These are phyloP conservation scores for Limnephilus rhombicus DNA, from an alignment of 2,888 invertebrate species.

Conservation along the genomic window DNA sequence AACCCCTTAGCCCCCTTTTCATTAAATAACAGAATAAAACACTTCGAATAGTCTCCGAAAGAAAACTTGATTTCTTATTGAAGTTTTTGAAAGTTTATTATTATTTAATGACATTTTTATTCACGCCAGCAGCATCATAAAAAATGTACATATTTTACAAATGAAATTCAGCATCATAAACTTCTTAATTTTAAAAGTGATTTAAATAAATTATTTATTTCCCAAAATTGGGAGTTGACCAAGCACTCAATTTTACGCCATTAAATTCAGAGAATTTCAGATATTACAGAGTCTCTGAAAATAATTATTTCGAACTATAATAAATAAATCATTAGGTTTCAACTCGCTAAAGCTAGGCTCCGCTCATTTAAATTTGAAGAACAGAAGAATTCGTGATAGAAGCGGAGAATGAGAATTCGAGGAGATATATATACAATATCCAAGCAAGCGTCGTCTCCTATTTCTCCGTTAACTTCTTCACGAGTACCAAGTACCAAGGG, in stretches of 20 bases:
- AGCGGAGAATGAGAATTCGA: background rate
- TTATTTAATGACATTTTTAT: background rate
- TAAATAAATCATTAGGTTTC: background rate
- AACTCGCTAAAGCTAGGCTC: background rate
- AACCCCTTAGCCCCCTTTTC: too few relatives aligned
- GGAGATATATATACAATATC: constrained; percentile 43
- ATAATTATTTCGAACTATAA: background rate
- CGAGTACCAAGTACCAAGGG: constrained; percentile 25
- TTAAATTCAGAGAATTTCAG: background rate
- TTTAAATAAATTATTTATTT: background rate
- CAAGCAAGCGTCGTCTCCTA: constrained; percentile 3
- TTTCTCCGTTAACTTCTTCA: background rate
- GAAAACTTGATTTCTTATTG: too few relatives aligned
- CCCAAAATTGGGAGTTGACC: background rate
- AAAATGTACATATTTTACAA: too few relatives aligned
- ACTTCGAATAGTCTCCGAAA: too few relatives aligned
- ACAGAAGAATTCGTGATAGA: background rate
- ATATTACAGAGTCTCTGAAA: background rate
- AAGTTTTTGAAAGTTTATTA: background rate
- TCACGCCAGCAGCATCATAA: background rate
- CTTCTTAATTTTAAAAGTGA: background rate
- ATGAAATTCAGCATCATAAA: background rate
- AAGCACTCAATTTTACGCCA: background rate
- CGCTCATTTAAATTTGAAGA: background rate
- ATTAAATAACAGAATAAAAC: too few relatives aligned